phyloP scores from a whole-genome alignment of 2,888 invertebrate species.

The Cephus rjabovi region DNA sequence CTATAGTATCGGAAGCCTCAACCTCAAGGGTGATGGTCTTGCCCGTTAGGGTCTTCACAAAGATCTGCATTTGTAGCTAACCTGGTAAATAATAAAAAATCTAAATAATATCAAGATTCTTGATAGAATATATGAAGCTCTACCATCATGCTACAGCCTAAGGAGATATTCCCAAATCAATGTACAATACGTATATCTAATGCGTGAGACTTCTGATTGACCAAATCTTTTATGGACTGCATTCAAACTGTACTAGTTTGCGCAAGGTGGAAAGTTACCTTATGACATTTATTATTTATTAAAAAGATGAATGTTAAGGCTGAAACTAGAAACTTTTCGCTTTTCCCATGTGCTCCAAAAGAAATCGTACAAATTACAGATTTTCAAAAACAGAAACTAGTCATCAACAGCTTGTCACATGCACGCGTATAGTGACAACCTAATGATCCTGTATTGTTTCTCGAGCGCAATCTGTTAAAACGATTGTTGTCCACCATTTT shows the following conservation, averaged over 20 bases:
- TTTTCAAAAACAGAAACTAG: not conserved
- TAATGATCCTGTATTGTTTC: no score
- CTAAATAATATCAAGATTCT: not conserved
- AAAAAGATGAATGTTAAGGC: not conserved
- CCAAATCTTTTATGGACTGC: no score
- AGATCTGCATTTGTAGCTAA: conserved; percentile 88
- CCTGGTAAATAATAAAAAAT: conserved; percentile 40
- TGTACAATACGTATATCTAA: no score
- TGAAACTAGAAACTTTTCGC: not conserved
- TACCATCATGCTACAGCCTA: not conserved
- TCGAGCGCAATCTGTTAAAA: no score
- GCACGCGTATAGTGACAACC: no score
- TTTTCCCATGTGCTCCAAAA: not conserved
- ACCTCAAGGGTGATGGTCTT: conserved; percentile 94
- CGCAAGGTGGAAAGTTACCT: not conserved
- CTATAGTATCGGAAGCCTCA: conserved; percentile 92
- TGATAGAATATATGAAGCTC: not conserved
- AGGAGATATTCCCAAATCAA: not conserved
- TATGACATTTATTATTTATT: not conserved
- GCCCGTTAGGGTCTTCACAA: conserved; percentile 93
- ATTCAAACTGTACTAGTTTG: no score
- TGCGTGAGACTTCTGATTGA: no score
- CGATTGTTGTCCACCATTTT: no score
- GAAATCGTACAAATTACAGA: not conserved
- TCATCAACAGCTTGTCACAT: no score